phyloP scores from a whole-genome alignment of 1,140 invertebrate species.

The Heliconius congener region DNA sequence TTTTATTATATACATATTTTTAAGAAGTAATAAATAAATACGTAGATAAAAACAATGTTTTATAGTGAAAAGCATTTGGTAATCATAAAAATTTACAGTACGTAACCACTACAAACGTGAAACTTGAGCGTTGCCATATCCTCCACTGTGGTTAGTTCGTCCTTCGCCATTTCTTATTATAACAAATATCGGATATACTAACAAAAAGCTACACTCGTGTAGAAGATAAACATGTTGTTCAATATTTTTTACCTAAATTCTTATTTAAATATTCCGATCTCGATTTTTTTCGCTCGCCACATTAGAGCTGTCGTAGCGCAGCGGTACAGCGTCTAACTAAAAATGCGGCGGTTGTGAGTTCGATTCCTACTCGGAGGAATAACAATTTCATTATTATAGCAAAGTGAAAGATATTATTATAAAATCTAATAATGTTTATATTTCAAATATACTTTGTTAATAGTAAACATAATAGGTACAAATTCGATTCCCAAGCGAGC shows the following conservation, averaged over 20 bases:
- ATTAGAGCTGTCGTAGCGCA: too few species aligned
- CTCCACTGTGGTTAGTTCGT: not conserved
- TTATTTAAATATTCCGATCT: too few species aligned
- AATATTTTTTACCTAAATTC: not conserved
- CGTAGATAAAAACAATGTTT: not conserved
- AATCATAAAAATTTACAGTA: not conserved
- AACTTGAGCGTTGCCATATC: not conserved
- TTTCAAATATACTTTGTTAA: too few species aligned
- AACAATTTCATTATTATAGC: not conserved
- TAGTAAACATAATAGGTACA: too few species aligned
- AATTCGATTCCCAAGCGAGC: too few species aligned
- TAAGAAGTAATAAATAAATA: too few species aligned
- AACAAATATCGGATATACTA: slow-evolving; percentile 4
- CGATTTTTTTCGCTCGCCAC: too few species aligned
- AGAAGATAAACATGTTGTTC: not conserved
- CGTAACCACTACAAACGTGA: slow-evolving; percentile 9
- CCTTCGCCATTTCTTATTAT: slow-evolving; percentile 10
- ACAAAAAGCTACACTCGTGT: not conserved
- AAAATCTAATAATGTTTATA: too few species aligned
- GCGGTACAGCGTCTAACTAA: too few species aligned
- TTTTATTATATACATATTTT: too few species aligned
- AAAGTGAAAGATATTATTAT: too few species aligned
- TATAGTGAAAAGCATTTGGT: not conserved
- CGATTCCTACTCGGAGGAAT: not conserved
- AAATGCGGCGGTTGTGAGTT: not conserved